Percentiles rank a stretch among this genome's conserved stretches.
Conservation (phyloP, 2,113 vertebrate genomes). For the Seriola aureovittata region DNA sequence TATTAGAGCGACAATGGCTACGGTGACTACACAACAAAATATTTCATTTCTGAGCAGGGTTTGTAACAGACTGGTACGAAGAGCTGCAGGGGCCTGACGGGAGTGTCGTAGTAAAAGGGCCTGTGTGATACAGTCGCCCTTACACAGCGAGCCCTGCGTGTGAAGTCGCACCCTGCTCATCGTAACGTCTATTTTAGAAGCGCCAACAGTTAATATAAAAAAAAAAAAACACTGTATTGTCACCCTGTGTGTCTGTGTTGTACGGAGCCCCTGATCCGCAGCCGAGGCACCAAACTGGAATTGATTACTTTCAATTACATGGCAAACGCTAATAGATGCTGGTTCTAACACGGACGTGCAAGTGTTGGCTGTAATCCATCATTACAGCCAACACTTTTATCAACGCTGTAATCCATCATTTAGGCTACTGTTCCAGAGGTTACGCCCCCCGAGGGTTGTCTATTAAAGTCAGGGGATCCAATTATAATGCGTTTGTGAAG, state of each 20-base stretch:
- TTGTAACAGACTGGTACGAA: slow-evolving; percentile 70
- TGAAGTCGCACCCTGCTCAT: slow-evolving; percentile 68
- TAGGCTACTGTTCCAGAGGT: slow-evolving; percentile 44
- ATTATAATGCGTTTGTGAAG: slow-evolving; percentile 75
- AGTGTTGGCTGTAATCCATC: slow-evolving; percentile 55
- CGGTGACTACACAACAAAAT: slow-evolving; percentile 58
- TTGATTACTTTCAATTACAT: slow-evolving; percentile 77
- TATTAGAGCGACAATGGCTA: slow-evolving; percentile 18
- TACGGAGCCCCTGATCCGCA: slow-evolving; percentile 25
- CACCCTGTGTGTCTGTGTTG: slow-evolving; percentile 19
- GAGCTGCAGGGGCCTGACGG: slow-evolving; percentile 22
- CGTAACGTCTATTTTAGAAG: slow-evolving; percentile 57
- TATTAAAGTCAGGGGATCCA: slow-evolving; percentile 60
- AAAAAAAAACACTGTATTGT: slow-evolving; percentile 33
- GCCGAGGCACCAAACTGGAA: slow-evolving; percentile 45
- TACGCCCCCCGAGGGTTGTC: slow-evolving; percentile 39
- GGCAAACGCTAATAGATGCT: slow-evolving; percentile 65
- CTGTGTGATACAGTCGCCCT: slow-evolving; percentile 28
- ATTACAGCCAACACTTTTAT: not conserved
- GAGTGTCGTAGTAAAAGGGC: slow-evolving; percentile 52
- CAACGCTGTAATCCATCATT: slow-evolving; percentile 40
- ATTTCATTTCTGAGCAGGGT: slow-evolving; percentile 70
- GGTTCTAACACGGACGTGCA: slow-evolving; percentile 44
- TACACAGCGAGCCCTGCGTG: slow-evolving; percentile 55
- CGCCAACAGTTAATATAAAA: slow-evolving; percentile 43